Percentiles rank a stretch among this genome's conserved stretches.
Evolutionary conservation across 2,888 invertebrate genomes (phyloP).

Genomic region (Coremacera marginata): DNA sequence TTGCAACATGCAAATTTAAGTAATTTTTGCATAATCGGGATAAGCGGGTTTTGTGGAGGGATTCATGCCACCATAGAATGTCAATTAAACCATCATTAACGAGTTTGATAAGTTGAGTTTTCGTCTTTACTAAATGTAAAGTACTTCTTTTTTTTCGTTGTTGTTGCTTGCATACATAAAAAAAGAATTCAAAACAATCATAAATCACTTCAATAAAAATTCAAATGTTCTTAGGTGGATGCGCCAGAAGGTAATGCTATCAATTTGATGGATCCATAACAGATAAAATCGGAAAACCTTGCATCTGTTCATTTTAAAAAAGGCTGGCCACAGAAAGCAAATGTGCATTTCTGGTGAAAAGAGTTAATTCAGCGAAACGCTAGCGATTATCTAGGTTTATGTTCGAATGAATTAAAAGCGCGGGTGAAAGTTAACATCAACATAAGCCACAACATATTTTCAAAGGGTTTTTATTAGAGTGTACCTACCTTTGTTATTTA

Average conservation of each 20-base stretch:
- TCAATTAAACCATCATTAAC: conserved; percentile 29
- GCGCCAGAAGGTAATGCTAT: not conserved
- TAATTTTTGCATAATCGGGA: not conserved
- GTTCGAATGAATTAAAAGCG: not conserved
- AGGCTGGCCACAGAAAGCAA: not conserved
- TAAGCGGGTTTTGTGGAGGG: not conserved
- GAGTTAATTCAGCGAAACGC: not conserved
- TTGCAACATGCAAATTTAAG: conserved; percentile 41
- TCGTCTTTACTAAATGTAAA: not conserved
- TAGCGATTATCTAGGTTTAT: not conserved
- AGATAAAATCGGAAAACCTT: not conserved
- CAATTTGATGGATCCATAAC: conserved; percentile 1
- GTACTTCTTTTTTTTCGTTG: not conserved
- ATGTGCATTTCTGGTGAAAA: not conserved
- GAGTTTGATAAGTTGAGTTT: not conserved
- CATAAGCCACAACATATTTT: not conserved
- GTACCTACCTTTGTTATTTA: conserved; percentile 6
- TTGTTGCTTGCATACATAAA: not conserved
- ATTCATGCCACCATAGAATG: conserved; percentile 12
- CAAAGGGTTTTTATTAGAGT: not conserved
- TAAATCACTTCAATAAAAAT: conserved; percentile 15
- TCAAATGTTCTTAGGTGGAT: not conserved
- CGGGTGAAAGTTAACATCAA: conserved; percentile 33
- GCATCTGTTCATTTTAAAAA: not conserved
- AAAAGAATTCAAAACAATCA: not conserved